Base-by-base conservation (phyloP, 2,888 invertebrate species). In the Chrysolina haemoptera region DNA sequence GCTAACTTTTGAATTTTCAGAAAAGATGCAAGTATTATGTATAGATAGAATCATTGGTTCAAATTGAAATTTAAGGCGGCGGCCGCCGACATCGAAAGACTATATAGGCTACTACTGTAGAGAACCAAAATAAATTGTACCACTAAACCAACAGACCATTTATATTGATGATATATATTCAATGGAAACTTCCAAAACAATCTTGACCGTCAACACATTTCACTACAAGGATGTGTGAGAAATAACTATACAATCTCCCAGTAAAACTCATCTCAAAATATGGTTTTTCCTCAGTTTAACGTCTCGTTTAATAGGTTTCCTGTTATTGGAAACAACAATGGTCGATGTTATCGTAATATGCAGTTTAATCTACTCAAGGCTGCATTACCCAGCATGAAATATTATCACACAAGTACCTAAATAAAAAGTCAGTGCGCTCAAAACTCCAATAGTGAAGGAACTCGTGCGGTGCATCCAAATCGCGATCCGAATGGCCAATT, bases 341-440 rank as follows among this genome's bases (percentile, higher is more conserved):
- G 77, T 71, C 73, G 75, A 78, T 79, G 80, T 73, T 77, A 77
- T 74, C 68, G 74, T 80, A 81, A 79, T 75, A 79, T 79, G 74
- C 77, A 76, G 77, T 77, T 80, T 79, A 76, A 78, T 68, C 71
- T 74, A 77, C 75, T 78, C 81, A 83, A 82, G 81, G 82, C 74
- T 80, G 77, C 72, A 71, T 55, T 74, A 77, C 79, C 72, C 76
- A 77, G 76, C 79, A 80, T 79, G 73, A 80, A 78, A 83, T 81
- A 76, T 77, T 70, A 79, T 82, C 78, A 79, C 75, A 74, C 78
- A 78, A 77, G 78, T 73, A 78, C 70, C n/a, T n/a, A n/a, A n/a
- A 69, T 76, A 20, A 66, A 59, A 70, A 73, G 76, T 80, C 77
- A 79, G 81, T 80, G 71, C 74, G 74, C 65, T 78, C 65, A 71